Evolutionary conservation across 2,113 vertebrate species (phyloP).

Genomic region (Pseudorasbora parva): DNA sequence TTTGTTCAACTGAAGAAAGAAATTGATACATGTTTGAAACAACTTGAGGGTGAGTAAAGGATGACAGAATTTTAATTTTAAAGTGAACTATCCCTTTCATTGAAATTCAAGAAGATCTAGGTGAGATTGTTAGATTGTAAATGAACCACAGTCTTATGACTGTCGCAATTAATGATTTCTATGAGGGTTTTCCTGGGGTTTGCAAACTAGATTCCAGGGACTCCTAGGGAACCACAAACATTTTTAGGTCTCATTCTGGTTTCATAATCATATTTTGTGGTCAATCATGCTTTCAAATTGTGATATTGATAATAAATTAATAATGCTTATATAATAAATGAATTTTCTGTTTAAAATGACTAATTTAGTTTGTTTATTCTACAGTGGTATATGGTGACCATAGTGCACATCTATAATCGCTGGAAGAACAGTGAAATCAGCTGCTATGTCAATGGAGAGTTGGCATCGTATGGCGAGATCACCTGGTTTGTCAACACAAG

Average conservation of each 20-base stretch:
- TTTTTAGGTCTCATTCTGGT: background rate
- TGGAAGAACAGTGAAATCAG: constrained; percentile 99
- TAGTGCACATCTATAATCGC: constrained; percentile 95
- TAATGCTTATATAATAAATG: background rate
- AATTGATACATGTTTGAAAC: too few relatives aligned
- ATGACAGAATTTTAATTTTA: too few relatives aligned
- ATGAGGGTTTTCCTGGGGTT: background rate
- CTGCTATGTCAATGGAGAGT: constrained; percentile 95
- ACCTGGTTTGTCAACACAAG: constrained; percentile 98
- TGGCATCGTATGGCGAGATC: constrained; percentile 95
- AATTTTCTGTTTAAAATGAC: background rate
- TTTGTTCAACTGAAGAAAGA: too few relatives aligned
- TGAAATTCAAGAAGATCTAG: constrained; percentile 46
- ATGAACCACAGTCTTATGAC: background rate
- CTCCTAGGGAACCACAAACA: background rate
- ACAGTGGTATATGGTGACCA: constrained; percentile 99
- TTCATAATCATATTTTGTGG: too few relatives aligned
- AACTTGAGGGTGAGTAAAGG: too few relatives aligned
- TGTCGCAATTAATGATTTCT: background rate
- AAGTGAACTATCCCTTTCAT: too few relatives aligned
- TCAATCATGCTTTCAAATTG: too few relatives aligned
- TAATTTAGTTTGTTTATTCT: constrained; percentile 49
- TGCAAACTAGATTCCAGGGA: background rate
- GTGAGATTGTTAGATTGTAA: constrained; percentile 53
- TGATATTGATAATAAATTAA: background rate